These are phyloP conservation scores for Rhinoderma darwinii DNA, from an alignment of 2,113 vertebrate species.

Conservation along the genomic window DNA sequence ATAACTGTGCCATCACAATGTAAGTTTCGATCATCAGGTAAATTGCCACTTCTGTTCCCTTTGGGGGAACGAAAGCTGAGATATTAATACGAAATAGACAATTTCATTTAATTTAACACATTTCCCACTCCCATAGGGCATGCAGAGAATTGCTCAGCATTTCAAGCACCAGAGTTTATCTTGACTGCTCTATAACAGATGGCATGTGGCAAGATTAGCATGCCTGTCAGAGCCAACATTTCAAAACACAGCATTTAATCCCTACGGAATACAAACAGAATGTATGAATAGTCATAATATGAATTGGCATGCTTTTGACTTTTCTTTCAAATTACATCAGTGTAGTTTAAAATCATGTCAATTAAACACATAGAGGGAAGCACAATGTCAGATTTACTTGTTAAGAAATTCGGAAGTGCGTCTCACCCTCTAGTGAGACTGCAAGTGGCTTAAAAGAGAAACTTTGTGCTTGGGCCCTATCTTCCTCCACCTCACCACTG, in stretches of 20 bases:
- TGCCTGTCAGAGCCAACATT: constrained; percentile 52
- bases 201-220: constrained; percentile 53
- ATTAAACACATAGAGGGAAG: constrained; percentile 48
- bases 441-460: no score
- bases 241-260: constrained; percentile 48
- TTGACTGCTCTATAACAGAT: constrained; percentile 50
- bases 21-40: not conserved
- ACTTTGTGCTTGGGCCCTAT: no score
- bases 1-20: not conserved
- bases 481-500: no score
- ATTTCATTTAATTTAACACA: constrained; percentile 44
- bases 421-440: no score
- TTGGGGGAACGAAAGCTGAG: not conserved
- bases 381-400: constrained; percentile 17
- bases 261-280: constrained; percentile 39
- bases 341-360: constrained; percentile 47
- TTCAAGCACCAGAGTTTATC: constrained; percentile 32
- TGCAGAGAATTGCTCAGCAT: constrained; percentile 6
- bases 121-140: not conserved
- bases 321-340: constrained; percentile 52
- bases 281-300: constrained; percentile 54
- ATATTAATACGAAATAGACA: constrained; percentile 35
- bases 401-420: not conserved
- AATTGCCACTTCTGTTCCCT: no score
- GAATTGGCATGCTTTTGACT: constrained; percentile 44